These are phyloP conservation scores for Harpagifer antarcticus DNA, from an alignment of 2,797 vertebrate genomes.

Conservation along the genomic window DNA sequence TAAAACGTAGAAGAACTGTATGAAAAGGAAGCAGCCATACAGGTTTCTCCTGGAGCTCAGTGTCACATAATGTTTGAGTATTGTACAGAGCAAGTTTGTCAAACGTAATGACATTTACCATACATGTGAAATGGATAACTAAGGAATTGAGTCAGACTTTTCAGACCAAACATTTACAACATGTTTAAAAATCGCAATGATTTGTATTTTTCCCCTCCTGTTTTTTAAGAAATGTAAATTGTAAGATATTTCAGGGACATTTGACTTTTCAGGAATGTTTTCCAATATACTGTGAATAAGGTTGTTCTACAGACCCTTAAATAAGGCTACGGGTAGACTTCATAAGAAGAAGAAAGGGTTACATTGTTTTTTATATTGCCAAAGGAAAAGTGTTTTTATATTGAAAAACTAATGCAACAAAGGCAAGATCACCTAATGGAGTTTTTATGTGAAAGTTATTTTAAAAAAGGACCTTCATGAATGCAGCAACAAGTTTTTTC, in stretches of 20 bases:
- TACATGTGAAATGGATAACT: not conserved
- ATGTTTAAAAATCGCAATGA: too few species aligned
- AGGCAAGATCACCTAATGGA: too few species aligned
- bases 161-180: not conserved
- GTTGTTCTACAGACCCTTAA: not conserved
- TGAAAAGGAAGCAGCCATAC: too few species aligned
- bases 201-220: not conserved
- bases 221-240: not conserved
- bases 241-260: not conserved
- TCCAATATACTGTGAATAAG: not conserved
- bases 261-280: not conserved
- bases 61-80: not conserved
- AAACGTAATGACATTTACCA: not conserved
- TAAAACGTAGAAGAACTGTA: not conserved
- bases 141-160: not conserved
- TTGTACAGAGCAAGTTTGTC: not conserved
- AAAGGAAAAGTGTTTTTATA: not conserved
- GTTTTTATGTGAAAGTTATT: too few species aligned
- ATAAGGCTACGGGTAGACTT: not conserved
- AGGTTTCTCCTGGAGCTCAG: not conserved
- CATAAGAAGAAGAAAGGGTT: not conserved
- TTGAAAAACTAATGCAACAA: too few species aligned
- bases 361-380: too few species aligned
- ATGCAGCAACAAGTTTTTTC: not conserved
- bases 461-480: not conserved